Evolutionary conservation across 1,140 invertebrate genomes (phyloP), one percentile per base, ranked within the genome.

Genomic region (Zeugodacus cucurbitae): DNA sequence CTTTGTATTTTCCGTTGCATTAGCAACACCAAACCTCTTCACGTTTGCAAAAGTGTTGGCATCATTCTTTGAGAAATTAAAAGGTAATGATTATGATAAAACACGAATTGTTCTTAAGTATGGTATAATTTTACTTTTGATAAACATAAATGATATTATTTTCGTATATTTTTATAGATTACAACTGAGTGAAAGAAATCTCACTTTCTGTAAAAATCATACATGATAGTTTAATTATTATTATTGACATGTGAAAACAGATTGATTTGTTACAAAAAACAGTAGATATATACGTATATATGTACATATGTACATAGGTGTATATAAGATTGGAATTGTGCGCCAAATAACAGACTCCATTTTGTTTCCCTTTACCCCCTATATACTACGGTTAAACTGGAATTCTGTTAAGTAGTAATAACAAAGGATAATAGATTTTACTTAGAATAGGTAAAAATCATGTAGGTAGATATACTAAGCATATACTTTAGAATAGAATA

Each of bases 11-110:
- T 90, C 90, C 32, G 89, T 91, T 59, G 90, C 89, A 44, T 90
- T 87, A 89, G 89, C 88, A 88, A 89, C 90, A 88, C 90, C 91
- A 89, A 93, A 87, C 90, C 92, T 93, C 88, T 93, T 93, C 32
- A 90, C 89, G 32, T 91, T 90, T n/a, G 91, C 91, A 29, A 89
- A 88, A 34, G 91, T 91, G 87, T 91, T 91, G 48, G 88, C 87
- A 48, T 91, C 90, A 89, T 93, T 93, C 92, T 93, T 37, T 48
- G 17, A 20, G 14, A 54, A 54, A 54, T 54, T 54, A 54, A 48
- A 48, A 17, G 17, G 1, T 54, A 17, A 54, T 17, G 14, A 54
- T 54, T 54, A 54, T 4, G 14, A 54, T 14, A 54, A n/a, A n/a
- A n/a, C n/a, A n/a, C n/a, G n/a, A n/a, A n/a, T n/a, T n/a, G n/a